phyloP scores from a whole-genome alignment of 2,797 vertebrate genomes.

The Amblyopsis hoosieri region DNA sequence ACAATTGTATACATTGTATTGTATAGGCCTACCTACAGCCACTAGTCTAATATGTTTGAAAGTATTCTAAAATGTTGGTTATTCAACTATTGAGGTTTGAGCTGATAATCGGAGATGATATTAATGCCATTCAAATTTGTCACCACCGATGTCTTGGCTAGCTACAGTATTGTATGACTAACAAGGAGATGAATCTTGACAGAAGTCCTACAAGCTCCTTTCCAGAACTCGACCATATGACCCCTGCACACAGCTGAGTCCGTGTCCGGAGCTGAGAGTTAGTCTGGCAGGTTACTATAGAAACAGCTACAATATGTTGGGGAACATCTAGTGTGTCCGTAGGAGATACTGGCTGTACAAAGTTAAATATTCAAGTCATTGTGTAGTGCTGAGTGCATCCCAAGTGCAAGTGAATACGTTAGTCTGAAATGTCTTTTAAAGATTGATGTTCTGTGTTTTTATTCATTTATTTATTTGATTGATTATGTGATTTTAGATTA shows the following conservation, averaged over 20 bases:
- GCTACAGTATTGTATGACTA: constrained; percentile 8
- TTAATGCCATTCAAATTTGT: constrained; percentile 20
- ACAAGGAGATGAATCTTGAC: constrained; percentile 22
- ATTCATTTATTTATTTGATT: constrained; percentile 7
- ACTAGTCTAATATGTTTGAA: constrained; percentile 45
- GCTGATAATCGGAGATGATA: constrained; percentile 24
- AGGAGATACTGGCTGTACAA: no score
- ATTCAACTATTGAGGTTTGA: constrained; percentile 35
- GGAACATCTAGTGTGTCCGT: no score
- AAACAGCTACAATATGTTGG: constrained; percentile 3
- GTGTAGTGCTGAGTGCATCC: constrained; percentile 3
- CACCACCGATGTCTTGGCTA: constrained; percentile 24
- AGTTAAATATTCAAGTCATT: no score
- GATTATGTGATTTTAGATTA: neutral
- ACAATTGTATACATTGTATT: constrained; percentile 35
- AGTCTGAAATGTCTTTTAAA: neutral
- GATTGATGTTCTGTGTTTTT: neutral
- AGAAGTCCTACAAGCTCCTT: constrained; percentile 29
- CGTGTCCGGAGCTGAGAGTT: constrained; percentile 16
- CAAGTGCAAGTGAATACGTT: constrained; percentile 9
- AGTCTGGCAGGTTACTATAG: constrained; percentile 5
- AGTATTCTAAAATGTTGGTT: constrained; percentile 31
- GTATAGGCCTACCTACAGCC: constrained; percentile 24
- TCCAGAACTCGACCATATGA: constrained; percentile 38
- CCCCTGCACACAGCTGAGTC: constrained; percentile 37